Percentiles rank a stretch among this genome's conserved stretches.
Conservation (phyloP, 92 coral and sea anemone genomes). For the Meandrina meandrites region DNA sequence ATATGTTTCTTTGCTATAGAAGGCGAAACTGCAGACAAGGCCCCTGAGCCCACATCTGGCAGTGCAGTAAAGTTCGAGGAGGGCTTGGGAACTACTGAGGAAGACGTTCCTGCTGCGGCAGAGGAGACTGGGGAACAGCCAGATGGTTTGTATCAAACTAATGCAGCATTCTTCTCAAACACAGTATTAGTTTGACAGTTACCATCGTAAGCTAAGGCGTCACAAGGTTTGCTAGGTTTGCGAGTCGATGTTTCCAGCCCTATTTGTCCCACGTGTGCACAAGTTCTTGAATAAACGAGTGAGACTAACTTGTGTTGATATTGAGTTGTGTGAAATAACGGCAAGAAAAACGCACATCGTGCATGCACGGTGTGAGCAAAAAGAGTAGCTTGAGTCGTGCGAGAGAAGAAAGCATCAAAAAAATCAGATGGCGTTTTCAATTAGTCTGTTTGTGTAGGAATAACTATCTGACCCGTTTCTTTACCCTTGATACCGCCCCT, state of each 20-base stretch:
- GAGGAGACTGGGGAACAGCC: slow-evolving; percentile 29
- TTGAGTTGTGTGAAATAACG: too few species aligned
- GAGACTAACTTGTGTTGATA: too few species aligned
- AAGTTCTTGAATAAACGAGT: too few species aligned
- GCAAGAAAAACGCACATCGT: too few species aligned
- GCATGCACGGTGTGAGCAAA: too few species aligned
- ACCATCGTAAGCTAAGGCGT: too few species aligned
- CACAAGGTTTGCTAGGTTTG: too few species aligned
- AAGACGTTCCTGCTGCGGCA: slow-evolving; percentile 10
- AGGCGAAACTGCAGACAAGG: slow-evolving; percentile 27
- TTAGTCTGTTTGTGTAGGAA: background rate
- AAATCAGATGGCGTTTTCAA: too few species aligned
- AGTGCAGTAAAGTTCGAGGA: slow-evolving; percentile 57
- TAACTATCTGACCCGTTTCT: background rate
- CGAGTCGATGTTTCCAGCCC: too few species aligned
- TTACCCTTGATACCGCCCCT: background rate
- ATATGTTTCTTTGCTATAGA: slow-evolving; percentile 6
- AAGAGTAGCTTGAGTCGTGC: too few species aligned
- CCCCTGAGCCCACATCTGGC: background rate
- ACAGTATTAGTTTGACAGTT: background rate
- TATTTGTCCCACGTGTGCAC: too few species aligned
- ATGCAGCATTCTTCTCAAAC: background rate
- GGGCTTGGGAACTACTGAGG: slow-evolving; percentile 43
- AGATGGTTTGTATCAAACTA: slow-evolving; percentile 19
- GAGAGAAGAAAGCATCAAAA: too few species aligned